Percentiles rank a stretch among this genome's conserved stretches.
Evolutionary conservation across 1,140 invertebrate species (phyloP).

Genomic region (Saccostrea echinata): DNA sequence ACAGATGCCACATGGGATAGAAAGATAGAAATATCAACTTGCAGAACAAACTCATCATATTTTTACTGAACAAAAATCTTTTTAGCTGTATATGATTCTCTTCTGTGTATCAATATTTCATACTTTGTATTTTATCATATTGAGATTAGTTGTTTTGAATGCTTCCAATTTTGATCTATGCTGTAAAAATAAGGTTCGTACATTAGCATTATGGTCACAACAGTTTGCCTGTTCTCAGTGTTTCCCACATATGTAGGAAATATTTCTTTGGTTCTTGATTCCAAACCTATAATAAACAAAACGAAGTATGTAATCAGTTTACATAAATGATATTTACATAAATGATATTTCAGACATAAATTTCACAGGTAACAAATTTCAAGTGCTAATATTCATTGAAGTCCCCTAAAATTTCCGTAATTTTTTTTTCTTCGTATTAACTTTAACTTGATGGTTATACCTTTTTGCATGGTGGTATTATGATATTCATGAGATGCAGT

Average conservation of each 20-base stretch:
- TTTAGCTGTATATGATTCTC: neutral
- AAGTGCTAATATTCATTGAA: neutral
- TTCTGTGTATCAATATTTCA: neutral
- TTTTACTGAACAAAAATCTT: neutral
- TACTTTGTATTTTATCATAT: neutral
- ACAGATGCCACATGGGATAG: neutral
- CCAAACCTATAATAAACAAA: no score
- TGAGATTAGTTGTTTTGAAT: neutral
- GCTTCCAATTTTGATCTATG: no score
- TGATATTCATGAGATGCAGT: no score
- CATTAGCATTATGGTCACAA: neutral
- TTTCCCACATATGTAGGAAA: neutral
- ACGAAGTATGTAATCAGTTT: no score
- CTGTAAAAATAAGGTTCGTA: no score
- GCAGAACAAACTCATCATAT: neutral
- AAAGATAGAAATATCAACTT: neutral
- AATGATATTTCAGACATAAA: no score
- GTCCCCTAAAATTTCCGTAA: neutral
- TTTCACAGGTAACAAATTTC: neutral
- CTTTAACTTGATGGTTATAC: neutral
- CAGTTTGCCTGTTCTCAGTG: neutral
- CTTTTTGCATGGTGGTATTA: no score
- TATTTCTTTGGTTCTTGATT: neutral
- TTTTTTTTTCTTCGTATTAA: neutral
- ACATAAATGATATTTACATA: no score